Base-by-base conservation (phyloP, 2,113 vertebrate species). In the Polypterus bichir region DNA sequence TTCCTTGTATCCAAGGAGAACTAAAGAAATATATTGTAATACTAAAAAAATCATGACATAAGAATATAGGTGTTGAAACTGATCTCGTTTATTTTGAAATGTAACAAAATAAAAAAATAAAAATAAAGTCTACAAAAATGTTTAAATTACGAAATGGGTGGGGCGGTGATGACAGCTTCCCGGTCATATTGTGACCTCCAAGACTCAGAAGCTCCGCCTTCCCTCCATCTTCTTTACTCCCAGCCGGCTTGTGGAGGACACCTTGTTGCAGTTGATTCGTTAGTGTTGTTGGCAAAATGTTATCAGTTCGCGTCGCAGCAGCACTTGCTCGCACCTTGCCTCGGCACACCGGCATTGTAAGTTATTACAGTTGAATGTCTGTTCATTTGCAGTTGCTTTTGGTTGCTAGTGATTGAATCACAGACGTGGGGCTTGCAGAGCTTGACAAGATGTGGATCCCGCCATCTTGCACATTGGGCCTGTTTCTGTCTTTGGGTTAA, bases 241-340 rank as follows among this genome's bases (percentile, higher is more conserved):
- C 46, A 67, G 61, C 52, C 71, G 66, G 71, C 61, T 46, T 64
- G 71, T 72, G 77, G 77, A 84, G 78, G 77, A 84, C 74, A 77
- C 73, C 69, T 76, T 74, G 69, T 70, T 8, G 7, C 27, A 27
- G 27, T 27, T 27, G 27, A 27, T 27, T 27, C 27, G 27, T 27
- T 27, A 54, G 73, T 67, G 69, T 68, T 67, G 59, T 64, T 57
- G 47, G 65, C 62, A 65, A 67, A 62, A 97, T 97, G 93, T 74
- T 96, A 72, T 90, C 92, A 45, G 91, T 92, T 67, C 91, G 95
- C 66, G 86, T 97, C 57, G 92, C 88, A 48, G 87, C 92, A 64
- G 85, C 86, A 57, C 76, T 97, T 66, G 89, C 77, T 69, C 90
- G 91, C 60, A 73, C 79, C 64, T 76, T 96, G 49, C 92, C 90